phyloP scores from a whole-genome alignment of 2,113 vertebrate genomes.

The Nannobrachium achirus region DNA sequence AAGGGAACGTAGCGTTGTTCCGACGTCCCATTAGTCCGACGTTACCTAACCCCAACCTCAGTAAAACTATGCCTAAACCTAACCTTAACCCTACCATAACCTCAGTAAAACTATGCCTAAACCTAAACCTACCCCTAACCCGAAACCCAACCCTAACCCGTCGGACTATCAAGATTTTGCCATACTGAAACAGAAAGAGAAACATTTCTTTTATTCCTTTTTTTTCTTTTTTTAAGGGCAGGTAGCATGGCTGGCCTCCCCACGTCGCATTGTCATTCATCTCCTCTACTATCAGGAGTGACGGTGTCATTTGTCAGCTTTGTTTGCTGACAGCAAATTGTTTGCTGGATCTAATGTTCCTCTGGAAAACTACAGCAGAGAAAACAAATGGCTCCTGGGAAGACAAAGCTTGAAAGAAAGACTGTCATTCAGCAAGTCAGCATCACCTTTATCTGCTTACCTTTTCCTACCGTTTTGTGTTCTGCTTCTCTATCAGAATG shows the following conservation, averaged over 20 bases:
- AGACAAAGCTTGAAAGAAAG: conserved; percentile 19
- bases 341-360: conserved; percentile 62
- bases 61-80: too few relatives aligned
- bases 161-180: too few relatives aligned
- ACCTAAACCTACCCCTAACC: too few relatives aligned
- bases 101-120: too few relatives aligned
- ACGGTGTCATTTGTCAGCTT: conserved; percentile 72
- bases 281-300: conserved; percentile 55
- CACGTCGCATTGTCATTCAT: conserved; percentile 60
- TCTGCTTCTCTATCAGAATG: conserved; percentile 15
- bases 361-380: conserved; percentile 38
- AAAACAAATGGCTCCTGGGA: background rate
- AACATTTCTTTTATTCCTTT: conserved; percentile 50
- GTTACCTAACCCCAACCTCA: too few relatives aligned
- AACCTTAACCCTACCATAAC: too few relatives aligned
- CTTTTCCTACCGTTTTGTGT: conserved; percentile 16
- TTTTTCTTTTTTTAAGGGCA: conserved; percentile 55
- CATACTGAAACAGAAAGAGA: too few relatives aligned
- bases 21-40: too few relatives aligned
- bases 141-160: too few relatives aligned
- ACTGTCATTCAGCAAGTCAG: conserved; percentile 38
- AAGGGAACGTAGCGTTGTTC: too few relatives aligned
- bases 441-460: conserved; percentile 42
- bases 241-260: too few relatives aligned
- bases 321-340: conserved; percentile 68